Conservation (phyloP, 2,888 invertebrate genomes). For the Phyto melanocephala region DNA sequence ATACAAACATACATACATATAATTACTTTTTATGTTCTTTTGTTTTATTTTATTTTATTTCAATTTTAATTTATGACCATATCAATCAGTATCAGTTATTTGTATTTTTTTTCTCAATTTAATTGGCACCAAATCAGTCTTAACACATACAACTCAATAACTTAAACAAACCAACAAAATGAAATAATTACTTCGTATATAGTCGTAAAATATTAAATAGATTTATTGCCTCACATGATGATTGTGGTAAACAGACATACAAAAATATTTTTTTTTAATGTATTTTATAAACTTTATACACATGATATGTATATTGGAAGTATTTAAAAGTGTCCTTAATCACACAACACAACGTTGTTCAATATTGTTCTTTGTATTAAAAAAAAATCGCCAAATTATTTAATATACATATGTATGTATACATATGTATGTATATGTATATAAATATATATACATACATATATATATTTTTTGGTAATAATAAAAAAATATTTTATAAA, state of each 20-base stretch:
- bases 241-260: not conserved
- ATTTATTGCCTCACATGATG: conserved; percentile 45
- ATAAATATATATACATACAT: no score
- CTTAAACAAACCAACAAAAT: conserved; percentile 8
- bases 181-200: conserved; percentile 15
- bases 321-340: conserved; percentile 49
- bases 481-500: conserved; percentile 48
- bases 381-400: conserved; percentile 48
- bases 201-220: not conserved
- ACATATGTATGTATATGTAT: no score
- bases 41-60: not conserved
- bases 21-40: conserved; percentile 19
- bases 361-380: conserved; percentile 26
- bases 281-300: conserved; percentile 37
- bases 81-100: conserved; percentile 42
- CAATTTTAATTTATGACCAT: conserved; percentile 12
- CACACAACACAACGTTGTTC: conserved; percentile 10
- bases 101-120: conserved; percentile 13
- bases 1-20: no score
- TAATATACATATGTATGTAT: conserved; percentile 47
- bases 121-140: conserved; percentile 52
- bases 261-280: not conserved
- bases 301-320: conserved; percentile 6
- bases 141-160: not conserved
- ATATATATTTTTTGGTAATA: conserved; percentile 53